Conservation (phyloP, 2,888 invertebrate species). For the Himalopsyche kuldschensis region DNA sequence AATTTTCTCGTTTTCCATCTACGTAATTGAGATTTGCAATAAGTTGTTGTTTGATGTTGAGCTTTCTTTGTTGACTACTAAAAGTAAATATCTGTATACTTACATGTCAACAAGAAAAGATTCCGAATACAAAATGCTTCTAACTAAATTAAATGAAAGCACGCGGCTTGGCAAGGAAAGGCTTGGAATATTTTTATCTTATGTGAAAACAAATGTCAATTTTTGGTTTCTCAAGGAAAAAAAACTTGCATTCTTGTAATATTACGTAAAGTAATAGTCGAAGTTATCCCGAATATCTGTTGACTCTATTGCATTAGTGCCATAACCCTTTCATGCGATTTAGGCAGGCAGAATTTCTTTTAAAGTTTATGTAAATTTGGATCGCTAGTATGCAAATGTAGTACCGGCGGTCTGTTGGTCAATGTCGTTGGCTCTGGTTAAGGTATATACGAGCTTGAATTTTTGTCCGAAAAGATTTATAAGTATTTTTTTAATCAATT, state of each 20-base stretch:
- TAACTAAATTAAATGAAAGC: constrained; percentile 35
- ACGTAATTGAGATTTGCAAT: background rate
- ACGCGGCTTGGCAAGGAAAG: background rate
- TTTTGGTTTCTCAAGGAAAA: background rate
- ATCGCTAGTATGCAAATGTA: too few species aligned
- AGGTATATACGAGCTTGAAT: too few species aligned
- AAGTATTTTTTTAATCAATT: too few species aligned
- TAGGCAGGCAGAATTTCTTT: too few species aligned
- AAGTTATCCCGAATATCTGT: too few species aligned
- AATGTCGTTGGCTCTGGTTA: too few species aligned
- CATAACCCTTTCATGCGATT: too few species aligned
- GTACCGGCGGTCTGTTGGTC: too few species aligned
- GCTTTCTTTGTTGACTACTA: background rate
- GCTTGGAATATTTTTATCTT: constrained; percentile 12
- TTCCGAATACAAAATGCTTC: constrained; percentile 25
- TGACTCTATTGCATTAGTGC: too few species aligned
- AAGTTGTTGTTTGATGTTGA: background rate
- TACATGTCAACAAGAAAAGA: background rate
- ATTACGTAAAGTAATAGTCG: too few species aligned
- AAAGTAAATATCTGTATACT: background rate
- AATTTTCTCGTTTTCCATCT: background rate
- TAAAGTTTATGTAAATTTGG: too few species aligned
- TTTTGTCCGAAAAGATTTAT: too few species aligned
- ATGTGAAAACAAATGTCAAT: constrained; percentile 21
- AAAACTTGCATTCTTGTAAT: background rate